A percentile compares a stretch with the other conserved stretches of the same genome.
Evolutionary conservation across 2,888 invertebrate species (phyloP).

Genomic region (Sycophila texana): DNA sequence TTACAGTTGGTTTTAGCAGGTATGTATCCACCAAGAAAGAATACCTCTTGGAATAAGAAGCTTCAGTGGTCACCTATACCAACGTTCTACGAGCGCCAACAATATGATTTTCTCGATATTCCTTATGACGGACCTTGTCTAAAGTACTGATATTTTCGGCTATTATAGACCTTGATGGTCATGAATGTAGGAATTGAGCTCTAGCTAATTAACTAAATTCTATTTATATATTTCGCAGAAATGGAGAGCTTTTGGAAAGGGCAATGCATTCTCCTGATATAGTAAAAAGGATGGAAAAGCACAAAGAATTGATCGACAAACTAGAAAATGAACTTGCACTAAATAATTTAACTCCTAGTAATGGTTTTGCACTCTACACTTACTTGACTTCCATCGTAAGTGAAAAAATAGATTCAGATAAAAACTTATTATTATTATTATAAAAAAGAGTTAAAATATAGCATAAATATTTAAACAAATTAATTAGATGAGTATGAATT

Average conservation of each 20-base stretch:
- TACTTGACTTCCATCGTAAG: not conserved
- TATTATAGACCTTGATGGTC: too few species aligned
- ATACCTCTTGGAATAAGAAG: slow-evolving; percentile 58
- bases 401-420: too few species aligned
- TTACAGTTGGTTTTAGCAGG: slow-evolving; percentile 62
- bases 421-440: too few species aligned
- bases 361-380: not conserved
- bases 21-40: slow-evolving; percentile 58
- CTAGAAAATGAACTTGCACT: not conserved
- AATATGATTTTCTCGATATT: slow-evolving; percentile 5
- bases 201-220: not conserved
- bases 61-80: slow-evolving; percentile 63
- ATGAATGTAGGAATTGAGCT: too few species aligned
- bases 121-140: not conserved
- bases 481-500: slow-evolving; percentile 18
- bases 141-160: too few species aligned
- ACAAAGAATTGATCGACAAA: not conserved
- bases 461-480: not conserved
- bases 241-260: not conserved
- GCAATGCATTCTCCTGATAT: not conserved
- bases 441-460: too few species aligned
- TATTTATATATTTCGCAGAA: not conserved
- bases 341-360: too few species aligned
- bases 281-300: not conserved
- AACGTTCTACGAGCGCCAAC: slow-evolving; percentile 46